Conservation (phyloP, 2,113 vertebrate species). For the Macquaria australasica region DNA sequence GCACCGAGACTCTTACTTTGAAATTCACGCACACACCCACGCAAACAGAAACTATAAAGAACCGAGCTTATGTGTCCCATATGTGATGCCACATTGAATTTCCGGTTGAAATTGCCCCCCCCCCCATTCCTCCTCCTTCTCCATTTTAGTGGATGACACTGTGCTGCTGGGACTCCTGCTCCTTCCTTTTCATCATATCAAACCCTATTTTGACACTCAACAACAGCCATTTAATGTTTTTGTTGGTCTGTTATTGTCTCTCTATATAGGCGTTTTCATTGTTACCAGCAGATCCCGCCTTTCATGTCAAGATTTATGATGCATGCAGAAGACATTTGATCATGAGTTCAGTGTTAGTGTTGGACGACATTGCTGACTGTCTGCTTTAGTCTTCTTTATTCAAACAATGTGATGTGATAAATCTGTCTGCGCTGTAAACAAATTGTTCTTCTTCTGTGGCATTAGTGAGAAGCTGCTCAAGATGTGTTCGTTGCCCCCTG, state of each 20-base stretch:
- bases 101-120: constrained; percentile 87
- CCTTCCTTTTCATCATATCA: constrained; percentile 11
- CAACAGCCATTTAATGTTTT: neutral
- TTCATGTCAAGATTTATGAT: neutral
- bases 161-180: constrained; percentile 87
- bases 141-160: constrained; percentile 89
- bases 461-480: neutral
- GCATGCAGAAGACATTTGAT: neutral
- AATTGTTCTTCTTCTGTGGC: neutral
- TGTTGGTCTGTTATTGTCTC: neutral
- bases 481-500: neutral
- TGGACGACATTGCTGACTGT: neutral
- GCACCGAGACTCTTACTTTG: constrained; percentile 61
- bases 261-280: neutral
- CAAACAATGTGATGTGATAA: no score
- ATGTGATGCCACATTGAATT: constrained; percentile 98
- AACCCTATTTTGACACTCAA: neutral
- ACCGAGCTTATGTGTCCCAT: constrained; percentile 92
- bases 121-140: constrained; percentile 44
- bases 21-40: constrained; percentile 45
- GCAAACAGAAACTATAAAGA: constrained; percentile 60
- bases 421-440: neutral
- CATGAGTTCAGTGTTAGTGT: neutral
- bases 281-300: neutral
- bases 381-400: neutral